Base-by-base conservation (phyloP, 2,888 invertebrate species). In the Formica aserva region DNA sequence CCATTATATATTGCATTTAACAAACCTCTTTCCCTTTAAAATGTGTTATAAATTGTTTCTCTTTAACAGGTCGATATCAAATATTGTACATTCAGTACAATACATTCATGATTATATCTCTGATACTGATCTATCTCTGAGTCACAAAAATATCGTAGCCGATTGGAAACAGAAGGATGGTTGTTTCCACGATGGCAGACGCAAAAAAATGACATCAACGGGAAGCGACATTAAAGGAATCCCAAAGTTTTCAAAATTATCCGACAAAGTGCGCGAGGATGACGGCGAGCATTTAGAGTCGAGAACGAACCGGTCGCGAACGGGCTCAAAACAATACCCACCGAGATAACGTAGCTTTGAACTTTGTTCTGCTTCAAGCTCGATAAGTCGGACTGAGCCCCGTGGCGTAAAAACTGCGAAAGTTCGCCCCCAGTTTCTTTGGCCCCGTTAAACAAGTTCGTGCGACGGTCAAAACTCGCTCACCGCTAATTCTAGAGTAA, bases 361-460 rank as follows among this genome's bases (percentile, higher is more conserved):
- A 91, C 87, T 92, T 92, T 90, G 86, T 89, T 90, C 86, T 83
- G 77, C 35, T 87, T 71, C 90, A 86, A 89, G 82, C 90, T 82
- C 88, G 88, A 90, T 91, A 91, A 92, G 88, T 91, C 86, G 85
- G 86, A 78, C 85, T 82, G 88, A 91, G 88, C 86, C 88, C 65
- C 90, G 87, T 82, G 86, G 86, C 84, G 87, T 90, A 90, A 92
- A 92, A 92, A 91, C 82, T 88, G 87, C 66, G 72, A 91, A 91
- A 92, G 87, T 92, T 91, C 72, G 74, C 82, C 78, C 82, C 76
- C 84, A 87, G 89, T 92, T 92, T 91, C 90, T 91, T 91, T 91
- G 88, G 90, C 90, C 90, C 86, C 87, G 88, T 92, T 92, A 89
- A 92, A 88, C 88, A 90, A 92, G 91, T 91, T 91, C 83, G 80